phyloP scores from a whole-genome alignment of 2,888 invertebrate species.

The Andrena camellia region DNA sequence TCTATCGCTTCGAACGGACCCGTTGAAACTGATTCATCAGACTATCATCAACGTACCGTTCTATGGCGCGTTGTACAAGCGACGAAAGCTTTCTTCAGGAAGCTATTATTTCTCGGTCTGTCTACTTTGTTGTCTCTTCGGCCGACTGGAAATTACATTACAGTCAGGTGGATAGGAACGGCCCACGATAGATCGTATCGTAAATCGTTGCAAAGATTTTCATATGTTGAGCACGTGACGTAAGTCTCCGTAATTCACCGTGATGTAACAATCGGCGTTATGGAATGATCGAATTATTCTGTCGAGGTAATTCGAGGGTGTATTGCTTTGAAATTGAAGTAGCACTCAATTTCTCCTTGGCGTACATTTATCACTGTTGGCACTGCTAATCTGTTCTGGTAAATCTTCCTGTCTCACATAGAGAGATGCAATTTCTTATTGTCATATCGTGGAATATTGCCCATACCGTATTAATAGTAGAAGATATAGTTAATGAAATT shows the following conservation, averaged over 20 bases:
- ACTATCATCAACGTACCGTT: constrained; percentile 18
- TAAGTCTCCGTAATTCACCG: background rate
- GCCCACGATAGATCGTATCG: background rate
- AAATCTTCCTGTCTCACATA: too few species aligned
- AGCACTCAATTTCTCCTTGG: background rate
- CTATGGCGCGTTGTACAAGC: background rate
- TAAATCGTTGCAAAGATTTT: constrained; percentile 24
- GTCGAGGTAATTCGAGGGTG: background rate
- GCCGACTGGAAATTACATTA: constrained; percentile 5
- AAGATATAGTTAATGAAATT: too few species aligned
- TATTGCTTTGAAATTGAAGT: background rate
- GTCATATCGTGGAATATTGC: too few species aligned
- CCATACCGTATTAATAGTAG: too few species aligned
- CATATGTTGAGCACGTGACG: constrained; percentile 2
- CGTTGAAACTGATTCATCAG: constrained; percentile 8
- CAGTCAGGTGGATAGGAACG: background rate
- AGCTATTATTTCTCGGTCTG: constrained; percentile 31
- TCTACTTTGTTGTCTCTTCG: constrained; percentile 3
- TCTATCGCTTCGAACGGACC: background rate
- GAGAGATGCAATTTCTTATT: too few species aligned
- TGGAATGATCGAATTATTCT: background rate
- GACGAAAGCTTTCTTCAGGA: constrained; percentile 40
- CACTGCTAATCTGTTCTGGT: too few species aligned
- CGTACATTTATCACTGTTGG: background rate
- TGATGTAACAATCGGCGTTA: background rate